Base-by-base conservation (phyloP, 2,113 vertebrate genomes). In the Tragelaphus strepsiceros region DNA sequence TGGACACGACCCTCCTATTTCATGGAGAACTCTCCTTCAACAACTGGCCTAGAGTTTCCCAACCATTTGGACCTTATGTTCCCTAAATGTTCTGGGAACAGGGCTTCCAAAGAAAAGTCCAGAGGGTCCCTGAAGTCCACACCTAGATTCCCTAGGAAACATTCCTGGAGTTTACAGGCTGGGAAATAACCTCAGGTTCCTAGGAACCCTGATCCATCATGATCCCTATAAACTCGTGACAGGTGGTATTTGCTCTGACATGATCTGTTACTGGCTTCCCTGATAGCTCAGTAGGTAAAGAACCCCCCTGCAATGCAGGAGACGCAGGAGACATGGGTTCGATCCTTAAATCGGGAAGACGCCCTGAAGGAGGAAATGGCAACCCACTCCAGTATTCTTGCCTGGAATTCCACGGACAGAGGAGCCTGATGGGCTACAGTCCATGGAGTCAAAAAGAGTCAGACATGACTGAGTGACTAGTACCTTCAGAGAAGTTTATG, bases 401-500 rank as follows among this genome's bases (percentile, higher is more conserved):
- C 64, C 32, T 21, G 64, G 64, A 71, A 35, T 67, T 21, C 64
- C 32, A 35, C 1, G 4, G 64, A 19, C 16, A 19, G 32, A 35
- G 17, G 32, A 35, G 64, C 17, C 16, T n/a, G 64, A 16, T 67
- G 64, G 64, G 32, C 16, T 67, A 17, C 4, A 19, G 64, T 32
- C 17, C 16, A 2, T 5, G 32, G 8, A 32, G 64, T 67, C 2
- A 0, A 6, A 67, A 19, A 67, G 16, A 35, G 7, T 67, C 64
- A 67, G 64, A 35, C 64, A 10, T 17, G 32, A 35, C 32, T 19
- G 32, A 67, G 64, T 3, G 8, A 35, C 64, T 16, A 8, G 30
- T 32, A 64, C 3, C 32, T 32, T 64, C 61, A 95, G 39, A 89
- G 54, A 90, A 94, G 61, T 87, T 95, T 95, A 97, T 96, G 94